Base-by-base conservation (phyloP, 2,797 vertebrate species). In the Brachymystax lenok region DNA sequence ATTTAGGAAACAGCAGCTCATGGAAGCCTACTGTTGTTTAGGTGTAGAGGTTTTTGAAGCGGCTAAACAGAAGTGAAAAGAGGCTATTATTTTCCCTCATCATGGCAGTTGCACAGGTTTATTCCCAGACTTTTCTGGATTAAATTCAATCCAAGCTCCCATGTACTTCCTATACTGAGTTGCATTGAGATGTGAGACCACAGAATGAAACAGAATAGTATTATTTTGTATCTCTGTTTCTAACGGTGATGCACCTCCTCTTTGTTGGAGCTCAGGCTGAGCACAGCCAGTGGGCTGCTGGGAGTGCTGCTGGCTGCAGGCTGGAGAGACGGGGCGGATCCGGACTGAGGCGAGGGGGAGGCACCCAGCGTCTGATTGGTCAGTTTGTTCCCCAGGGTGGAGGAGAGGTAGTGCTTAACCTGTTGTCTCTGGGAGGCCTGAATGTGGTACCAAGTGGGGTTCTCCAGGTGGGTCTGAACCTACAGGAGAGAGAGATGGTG, bases 381-480 rank as follows among this genome's bases (percentile, higher is more conserved):
- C 74, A 93, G 81, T 82, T 94, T 95, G 81, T 76, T 89, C 21
- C 93, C 93, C 64, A 93, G 89, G 40, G 95, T 92, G 77, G 94
- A 93, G 63, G 95, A 96, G 16, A 97, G 95, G 77, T 96, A 97
- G 83, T 95, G 95, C 21, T 95, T 95, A 27, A 97, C 94, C 88
- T 97, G 96, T 86, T 96, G 96, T 68, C 92, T 87, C 91, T 96
- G 96, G 0, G 96, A 94, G 87, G 96, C 95, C 84, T 96, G 96
- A 74, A 97, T 94, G 89, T 97, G 96, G 83, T 97, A 97, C 85
- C 94, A 95, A 1, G 96, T 97, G 0, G 96, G 96, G 86, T 97
- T 97, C 89, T 97, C 96, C 81, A 97, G 89, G 85, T 97, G 95
- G 21, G 96, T 97, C 84, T 97, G 96, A 10, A 97, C 96, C 96